phyloP scores from a whole-genome alignment of 2,888 invertebrate genomes.

The Hartigia nigra region DNA sequence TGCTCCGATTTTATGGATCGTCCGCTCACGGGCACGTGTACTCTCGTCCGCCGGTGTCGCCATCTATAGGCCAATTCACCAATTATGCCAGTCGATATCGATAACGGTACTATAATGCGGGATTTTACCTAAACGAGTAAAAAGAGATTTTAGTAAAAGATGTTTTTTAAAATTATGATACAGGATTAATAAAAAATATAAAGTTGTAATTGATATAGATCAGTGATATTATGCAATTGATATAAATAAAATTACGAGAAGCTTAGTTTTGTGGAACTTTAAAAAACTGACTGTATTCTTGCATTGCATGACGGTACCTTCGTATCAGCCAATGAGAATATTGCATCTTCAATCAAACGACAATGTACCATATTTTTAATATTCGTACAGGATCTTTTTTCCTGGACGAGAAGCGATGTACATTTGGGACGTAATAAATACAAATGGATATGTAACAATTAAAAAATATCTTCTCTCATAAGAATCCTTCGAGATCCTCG shows the following conservation, averaged over 20 bases:
- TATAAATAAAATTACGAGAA: neutral
- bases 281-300: neutral
- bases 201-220: neutral
- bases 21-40: neutral
- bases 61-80: neutral
- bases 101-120: too few species aligned
- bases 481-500: neutral
- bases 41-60: neutral
- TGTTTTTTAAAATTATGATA: neutral
- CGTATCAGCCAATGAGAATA: neutral
- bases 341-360: neutral
- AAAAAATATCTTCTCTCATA: neutral
- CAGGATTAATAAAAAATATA: neutral
- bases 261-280: neutral
- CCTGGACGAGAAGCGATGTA: neutral
- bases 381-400: neutral
- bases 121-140: neutral
- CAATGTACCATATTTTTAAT: neutral
- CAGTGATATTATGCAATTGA: neutral
- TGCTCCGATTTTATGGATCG: neutral
- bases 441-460: neutral
- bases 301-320: neutral
- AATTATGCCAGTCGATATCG: neutral
- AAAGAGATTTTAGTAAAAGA: neutral
- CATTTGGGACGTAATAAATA: neutral